phyloP scores from a whole-genome alignment of 2,113 vertebrate genomes.

The Dendrocopos noguchii region DNA sequence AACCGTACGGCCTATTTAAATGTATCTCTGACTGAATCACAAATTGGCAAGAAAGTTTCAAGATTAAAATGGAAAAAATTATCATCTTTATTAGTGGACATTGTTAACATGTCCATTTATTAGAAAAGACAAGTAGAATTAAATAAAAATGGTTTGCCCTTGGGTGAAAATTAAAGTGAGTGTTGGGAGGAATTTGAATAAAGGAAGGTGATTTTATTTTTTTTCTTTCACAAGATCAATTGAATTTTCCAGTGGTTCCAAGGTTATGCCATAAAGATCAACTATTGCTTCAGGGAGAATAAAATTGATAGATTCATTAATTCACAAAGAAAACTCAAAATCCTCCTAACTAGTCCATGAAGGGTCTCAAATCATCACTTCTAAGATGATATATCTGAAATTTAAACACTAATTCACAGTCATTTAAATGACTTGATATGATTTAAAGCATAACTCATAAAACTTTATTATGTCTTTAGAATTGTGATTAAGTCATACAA shows the following conservation, averaged over 20 bases:
- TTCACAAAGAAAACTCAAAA: conserved; percentile 50
- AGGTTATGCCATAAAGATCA: conserved; percentile 24
- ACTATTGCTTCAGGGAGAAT: conserved; percentile 35
- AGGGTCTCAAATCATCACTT: neutral
- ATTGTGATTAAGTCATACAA: neutral
- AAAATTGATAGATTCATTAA: conserved; percentile 56
- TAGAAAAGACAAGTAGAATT: conserved; percentile 62
- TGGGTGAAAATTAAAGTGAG: conserved; percentile 61
- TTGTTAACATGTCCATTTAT: conserved; percentile 47
- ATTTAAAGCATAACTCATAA: conserved; percentile 21
- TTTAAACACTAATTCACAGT: neutral
- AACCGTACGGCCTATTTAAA: neutral
- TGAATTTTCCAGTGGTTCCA: conserved; percentile 30
- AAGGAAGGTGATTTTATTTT: neutral
- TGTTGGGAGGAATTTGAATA: conserved; percentile 44
- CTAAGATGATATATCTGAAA: neutral
- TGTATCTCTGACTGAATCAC: neutral
- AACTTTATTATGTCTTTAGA: neutral
- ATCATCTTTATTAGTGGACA: conserved; percentile 46
- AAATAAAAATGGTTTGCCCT: conserved; percentile 69
- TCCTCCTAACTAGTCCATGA: neutral
- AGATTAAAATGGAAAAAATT: conserved; percentile 59
- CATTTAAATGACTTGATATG: neutral
- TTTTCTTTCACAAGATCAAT: conserved; percentile 19
- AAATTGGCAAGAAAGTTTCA: conserved; percentile 24